phyloP scores from a whole-genome alignment of 2,113 vertebrate species.

The Oxyruncus cristatus region DNA sequence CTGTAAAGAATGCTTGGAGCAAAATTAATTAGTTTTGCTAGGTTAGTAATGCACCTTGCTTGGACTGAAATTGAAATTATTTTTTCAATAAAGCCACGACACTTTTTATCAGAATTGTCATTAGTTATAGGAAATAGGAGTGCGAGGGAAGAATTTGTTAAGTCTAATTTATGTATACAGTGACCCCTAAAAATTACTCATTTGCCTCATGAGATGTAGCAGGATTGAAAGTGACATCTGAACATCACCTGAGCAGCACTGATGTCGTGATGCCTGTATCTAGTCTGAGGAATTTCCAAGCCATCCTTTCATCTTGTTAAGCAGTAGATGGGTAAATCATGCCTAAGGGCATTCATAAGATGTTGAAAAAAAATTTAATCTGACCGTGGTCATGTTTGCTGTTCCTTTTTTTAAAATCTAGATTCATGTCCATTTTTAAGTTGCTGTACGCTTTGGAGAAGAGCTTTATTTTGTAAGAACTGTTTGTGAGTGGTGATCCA shows the following conservation, averaged over 20 bases:
- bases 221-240: neutral
- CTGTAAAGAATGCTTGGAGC: conserved; percentile 19
- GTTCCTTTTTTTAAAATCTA: neutral
- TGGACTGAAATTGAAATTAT: conserved; percentile 12
- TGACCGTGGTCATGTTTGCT: neutral
- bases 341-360: neutral
- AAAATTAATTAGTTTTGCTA: conserved; percentile 55
- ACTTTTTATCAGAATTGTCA: conserved; percentile 8
- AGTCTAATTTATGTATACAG: neutral
- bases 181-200: neutral
- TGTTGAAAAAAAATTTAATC: neutral
- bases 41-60: conserved; percentile 9
- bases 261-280: neutral
- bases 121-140: neutral
- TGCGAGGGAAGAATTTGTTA: conserved; percentile 3
- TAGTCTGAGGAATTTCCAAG: neutral
- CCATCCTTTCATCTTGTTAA: neutral
- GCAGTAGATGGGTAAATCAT: neutral
- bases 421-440: neutral
- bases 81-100: neutral
- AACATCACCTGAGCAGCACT: neutral
- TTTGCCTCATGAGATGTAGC: neutral
- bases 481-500: neutral
- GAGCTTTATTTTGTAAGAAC: neutral
- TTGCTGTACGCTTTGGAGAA: neutral